Evolutionary conservation across 2,113 vertebrate genomes (phyloP).

Genomic region (Ochotona curzoniae): DNA sequence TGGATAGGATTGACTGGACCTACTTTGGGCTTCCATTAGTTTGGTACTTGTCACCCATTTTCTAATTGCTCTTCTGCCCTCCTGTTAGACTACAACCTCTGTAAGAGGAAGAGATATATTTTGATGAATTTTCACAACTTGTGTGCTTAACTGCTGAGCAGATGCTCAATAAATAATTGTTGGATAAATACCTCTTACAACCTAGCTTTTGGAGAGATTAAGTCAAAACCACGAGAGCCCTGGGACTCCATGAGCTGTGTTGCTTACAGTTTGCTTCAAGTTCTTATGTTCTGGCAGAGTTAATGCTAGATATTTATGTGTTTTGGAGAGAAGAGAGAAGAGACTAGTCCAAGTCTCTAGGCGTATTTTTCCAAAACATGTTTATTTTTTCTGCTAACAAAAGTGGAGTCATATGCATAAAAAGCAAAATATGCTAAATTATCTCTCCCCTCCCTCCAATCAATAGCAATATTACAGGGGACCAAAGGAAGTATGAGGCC

Average conservation of each 20-base stretch:
- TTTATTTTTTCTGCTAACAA: slow-evolving; percentile 43
- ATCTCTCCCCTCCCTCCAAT: not conserved
- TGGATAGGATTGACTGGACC: not conserved
- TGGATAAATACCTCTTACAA: slow-evolving; percentile 21
- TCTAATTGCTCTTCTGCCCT: not conserved
- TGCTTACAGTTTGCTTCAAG: not conserved
- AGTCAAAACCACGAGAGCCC: not conserved
- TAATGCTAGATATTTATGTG: not conserved
- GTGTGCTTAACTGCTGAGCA: slow-evolving; percentile 1
- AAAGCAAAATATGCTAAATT: not conserved
- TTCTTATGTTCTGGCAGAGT: not conserved
- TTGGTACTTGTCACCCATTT: not conserved
- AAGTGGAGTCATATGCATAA: not conserved
- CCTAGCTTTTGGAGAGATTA: slow-evolving; percentile 10
- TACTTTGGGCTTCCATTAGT: not conserved
- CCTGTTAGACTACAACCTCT: not conserved
- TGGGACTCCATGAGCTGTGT: not conserved
- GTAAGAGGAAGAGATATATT: not conserved
- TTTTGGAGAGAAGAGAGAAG: not conserved
- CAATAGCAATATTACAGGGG: slow-evolving; percentile 29
- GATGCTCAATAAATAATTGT: not conserved
- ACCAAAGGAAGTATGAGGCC: not conserved
- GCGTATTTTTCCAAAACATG: not conserved
- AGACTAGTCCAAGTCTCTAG: not conserved
- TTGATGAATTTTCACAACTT: not conserved